phyloP scores from a whole-genome alignment of 1,140 invertebrate species.

The Brachionus asplanchnoidis region DNA sequence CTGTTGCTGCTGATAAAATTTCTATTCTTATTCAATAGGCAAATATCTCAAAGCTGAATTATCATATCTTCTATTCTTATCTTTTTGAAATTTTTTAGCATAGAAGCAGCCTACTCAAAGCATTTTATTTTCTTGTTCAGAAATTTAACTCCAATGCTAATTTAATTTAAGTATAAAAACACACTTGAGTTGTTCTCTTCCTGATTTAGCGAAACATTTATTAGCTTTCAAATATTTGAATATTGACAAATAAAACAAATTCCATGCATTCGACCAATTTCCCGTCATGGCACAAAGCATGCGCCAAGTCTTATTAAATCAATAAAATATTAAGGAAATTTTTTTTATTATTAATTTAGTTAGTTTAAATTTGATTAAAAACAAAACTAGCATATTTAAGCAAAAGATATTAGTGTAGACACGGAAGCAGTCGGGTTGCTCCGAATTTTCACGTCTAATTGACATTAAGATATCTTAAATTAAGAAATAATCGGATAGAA shows the following conservation, averaged over 20 bases:
- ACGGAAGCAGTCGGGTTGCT: neutral
- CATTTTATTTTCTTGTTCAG: neutral
- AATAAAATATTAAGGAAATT: neutral
- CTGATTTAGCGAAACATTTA: constrained; percentile 14
- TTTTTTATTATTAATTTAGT: neutral
- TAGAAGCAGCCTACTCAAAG: constrained; percentile 5
- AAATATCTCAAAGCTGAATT: constrained; percentile 19
- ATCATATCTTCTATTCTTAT: constrained; percentile 33
- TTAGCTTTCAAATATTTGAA: neutral
- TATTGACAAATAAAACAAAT: neutral
- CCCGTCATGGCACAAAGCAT: neutral
- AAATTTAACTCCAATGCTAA: constrained; percentile 13
- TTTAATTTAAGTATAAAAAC: constrained; percentile 30
- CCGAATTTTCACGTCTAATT: neutral
- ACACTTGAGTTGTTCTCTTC: constrained; percentile 30
- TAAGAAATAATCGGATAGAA: neutral
- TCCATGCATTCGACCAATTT: neutral
- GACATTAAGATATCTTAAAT: neutral
- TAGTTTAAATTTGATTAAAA: neutral
- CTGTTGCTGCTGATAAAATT: constrained; percentile 9
- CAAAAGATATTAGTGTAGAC: neutral
- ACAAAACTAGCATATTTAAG: neutral
- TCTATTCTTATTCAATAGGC: constrained; percentile 23
- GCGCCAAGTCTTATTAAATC: neutral
- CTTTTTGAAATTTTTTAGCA: neutral